Base-by-base conservation (phyloP, 2,113 vertebrate genomes). In the Eudyptes chrysolophus region DNA sequence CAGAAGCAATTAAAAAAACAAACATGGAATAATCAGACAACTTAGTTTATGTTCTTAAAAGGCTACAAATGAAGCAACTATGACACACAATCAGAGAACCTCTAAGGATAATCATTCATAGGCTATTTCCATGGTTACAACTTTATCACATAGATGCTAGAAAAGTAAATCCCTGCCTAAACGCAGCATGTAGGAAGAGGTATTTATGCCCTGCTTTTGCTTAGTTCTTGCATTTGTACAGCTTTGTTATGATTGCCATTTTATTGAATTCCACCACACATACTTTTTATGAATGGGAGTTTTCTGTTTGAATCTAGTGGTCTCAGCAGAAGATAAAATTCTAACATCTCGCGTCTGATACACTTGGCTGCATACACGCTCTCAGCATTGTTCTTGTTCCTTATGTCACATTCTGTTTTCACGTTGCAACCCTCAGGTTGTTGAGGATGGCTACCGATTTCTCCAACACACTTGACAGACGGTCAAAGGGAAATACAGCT, bases 1-100 rank as follows among this genome's bases (percentile, higher is more conserved):
- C 64, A 95, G 90, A 97, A 83, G 34, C 66, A 96, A 96, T 97
- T 97, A 95, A 97, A 96, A 97, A 94, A 95, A 94, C 75, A 96
- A 98, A 97, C 52, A 60, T 52, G 74, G 54, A 91, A 96, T 88
- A 96, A 96, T 81, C 87, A 80, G 84, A 52, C 71, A 93, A 89
- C 64, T 92, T 96, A 62, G 94, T 86, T 97, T 95, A 78, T 76
- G 55, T 72, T 93, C 94, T 97, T 95, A 94, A 97, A 94, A 65
- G 17, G 87, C 84, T 92, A 89, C 26, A 95, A 76, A 90, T 83
- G 72, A 96, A 97, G 62, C 16, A 84, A 77, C 42, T 80, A 7
- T 60, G 38, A 85, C 14, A 20, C 60, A 70, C 66, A 94, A 68
- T 88, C 55, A 75, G 62, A 93, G 78, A 87, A 71, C 36, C 38